These are phyloP conservation scores for Rapana venosa DNA, from an alignment of 2,888 invertebrate genomes.

Conservation along the genomic window DNA sequence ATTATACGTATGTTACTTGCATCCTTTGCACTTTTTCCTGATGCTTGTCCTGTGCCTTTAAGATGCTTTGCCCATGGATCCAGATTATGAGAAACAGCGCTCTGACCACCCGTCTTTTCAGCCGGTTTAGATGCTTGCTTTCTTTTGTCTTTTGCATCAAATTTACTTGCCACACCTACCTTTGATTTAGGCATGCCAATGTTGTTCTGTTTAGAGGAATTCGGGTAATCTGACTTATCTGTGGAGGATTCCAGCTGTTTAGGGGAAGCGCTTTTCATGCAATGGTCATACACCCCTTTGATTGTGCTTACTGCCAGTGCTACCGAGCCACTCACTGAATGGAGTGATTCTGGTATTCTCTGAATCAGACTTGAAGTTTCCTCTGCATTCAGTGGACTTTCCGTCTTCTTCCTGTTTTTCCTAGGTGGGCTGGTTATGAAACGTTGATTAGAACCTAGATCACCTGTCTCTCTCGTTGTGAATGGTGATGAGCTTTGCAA, in stretches of 20 bases:
- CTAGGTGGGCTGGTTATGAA: not conserved
- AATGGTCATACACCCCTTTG: slow-evolving; percentile 11
- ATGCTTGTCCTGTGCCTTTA: not conserved
- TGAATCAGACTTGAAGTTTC: not conserved
- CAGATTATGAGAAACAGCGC: not conserved
- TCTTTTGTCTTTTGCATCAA: not conserved
- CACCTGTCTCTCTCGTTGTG: not conserved
- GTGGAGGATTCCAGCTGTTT: not conserved
- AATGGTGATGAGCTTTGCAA: not conserved
- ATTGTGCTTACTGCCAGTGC: not conserved
- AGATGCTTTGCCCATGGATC: not conserved
- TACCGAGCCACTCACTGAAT: not conserved
- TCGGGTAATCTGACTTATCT: not conserved
- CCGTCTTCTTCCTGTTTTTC: not conserved
- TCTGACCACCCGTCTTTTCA: not conserved
- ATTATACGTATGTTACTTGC: not conserved
- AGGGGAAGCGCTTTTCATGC: not conserved
- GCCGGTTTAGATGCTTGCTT: not conserved
- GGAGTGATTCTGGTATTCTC: not conserved
- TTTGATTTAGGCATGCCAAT: not conserved
- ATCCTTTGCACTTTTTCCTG: not conserved
- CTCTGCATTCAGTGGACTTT: not conserved
- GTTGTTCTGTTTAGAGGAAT: not conserved
- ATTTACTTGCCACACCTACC: not conserved
- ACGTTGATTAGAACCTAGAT: not conserved